Evolutionary conservation across 2,888 invertebrate species (phyloP).

Genomic region (Alsophila aescularia): DNA sequence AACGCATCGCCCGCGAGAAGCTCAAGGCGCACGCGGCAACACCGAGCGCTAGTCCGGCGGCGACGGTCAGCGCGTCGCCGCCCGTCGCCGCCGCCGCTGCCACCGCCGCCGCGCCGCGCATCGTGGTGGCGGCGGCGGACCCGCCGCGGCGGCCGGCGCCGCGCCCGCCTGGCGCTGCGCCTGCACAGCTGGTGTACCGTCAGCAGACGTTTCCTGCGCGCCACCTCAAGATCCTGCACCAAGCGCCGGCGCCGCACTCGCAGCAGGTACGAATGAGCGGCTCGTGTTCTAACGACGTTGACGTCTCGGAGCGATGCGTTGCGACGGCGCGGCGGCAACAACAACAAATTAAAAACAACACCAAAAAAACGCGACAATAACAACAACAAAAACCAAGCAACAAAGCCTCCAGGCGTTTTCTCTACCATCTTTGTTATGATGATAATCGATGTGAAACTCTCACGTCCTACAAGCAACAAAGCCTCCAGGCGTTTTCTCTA

Average conservation of each 20-base stretch:
- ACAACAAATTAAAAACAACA: no score
- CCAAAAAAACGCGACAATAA: no score
- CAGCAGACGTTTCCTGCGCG: slow-evolving; percentile 82
- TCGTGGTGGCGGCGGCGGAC: slow-evolving; percentile 85
- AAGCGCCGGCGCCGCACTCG: slow-evolving; percentile 60
- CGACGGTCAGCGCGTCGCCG: slow-evolving; percentile 67
- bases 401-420: no score
- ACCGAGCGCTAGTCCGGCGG: slow-evolving; percentile 57
- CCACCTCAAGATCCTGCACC: slow-evolving; percentile 78
- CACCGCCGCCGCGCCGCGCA: slow-evolving; percentile 71
- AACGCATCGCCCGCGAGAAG: slow-evolving; percentile 94
- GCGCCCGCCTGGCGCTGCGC: no score
- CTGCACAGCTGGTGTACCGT: slow-evolving; percentile 85
- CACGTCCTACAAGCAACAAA: no score
- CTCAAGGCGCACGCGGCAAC: slow-evolving; percentile 72
- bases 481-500: no score
- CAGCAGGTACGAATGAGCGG: slow-evolving; percentile 4
- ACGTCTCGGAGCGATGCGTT: no score
- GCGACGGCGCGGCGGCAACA: no score
- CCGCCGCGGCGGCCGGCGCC: slow-evolving; percentile 54
- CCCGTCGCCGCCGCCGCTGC: slow-evolving; percentile 54
- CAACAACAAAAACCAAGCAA: no score
- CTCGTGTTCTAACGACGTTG: no score
- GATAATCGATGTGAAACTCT: no score
- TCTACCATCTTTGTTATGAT: no score